These are phyloP conservation scores for Sinocyclocheilus rhinocerous DNA, from an alignment of 2,113 vertebrate genomes.

Conservation along the genomic window DNA sequence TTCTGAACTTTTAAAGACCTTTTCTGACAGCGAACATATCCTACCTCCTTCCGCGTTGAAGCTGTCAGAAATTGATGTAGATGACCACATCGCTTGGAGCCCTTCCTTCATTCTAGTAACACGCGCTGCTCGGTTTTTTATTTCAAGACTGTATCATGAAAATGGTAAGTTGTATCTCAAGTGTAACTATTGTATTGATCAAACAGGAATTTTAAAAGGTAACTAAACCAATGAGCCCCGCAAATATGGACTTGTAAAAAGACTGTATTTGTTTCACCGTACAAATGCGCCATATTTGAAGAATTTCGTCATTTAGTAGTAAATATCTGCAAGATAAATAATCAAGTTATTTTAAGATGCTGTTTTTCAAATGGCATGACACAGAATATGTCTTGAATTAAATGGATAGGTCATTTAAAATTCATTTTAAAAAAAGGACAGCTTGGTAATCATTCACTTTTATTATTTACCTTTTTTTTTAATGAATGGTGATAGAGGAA, in stretches of 20 bases:
- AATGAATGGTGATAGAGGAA: neutral
- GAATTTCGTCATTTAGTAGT: neutral
- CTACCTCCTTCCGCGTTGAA: neutral
- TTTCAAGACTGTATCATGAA: neutral
- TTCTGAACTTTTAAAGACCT: conserved; percentile 1
- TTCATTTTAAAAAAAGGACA: neutral
- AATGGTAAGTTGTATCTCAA: conserved; percentile 42
- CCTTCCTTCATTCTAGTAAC: neutral
- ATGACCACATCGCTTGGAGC: neutral
- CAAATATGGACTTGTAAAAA: neutral
- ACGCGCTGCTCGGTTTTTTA: neutral
- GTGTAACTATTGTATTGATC: neutral
- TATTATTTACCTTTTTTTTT: neutral
- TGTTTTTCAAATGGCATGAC: neutral
- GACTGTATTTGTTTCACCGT: neutral
- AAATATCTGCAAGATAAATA: neutral
- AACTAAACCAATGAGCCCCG: neutral
- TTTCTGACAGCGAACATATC: neutral
- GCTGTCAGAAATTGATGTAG: neutral
- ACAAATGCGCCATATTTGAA: conserved; percentile 9
- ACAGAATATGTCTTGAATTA: neutral
- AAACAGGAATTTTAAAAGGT: neutral
- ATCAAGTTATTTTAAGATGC: neutral
- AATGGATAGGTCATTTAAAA: neutral
- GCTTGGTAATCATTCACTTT: neutral